Base-by-base conservation (phyloP, 2,888 invertebrate genomes). In the Lasioglossum pauxillum region DNA sequence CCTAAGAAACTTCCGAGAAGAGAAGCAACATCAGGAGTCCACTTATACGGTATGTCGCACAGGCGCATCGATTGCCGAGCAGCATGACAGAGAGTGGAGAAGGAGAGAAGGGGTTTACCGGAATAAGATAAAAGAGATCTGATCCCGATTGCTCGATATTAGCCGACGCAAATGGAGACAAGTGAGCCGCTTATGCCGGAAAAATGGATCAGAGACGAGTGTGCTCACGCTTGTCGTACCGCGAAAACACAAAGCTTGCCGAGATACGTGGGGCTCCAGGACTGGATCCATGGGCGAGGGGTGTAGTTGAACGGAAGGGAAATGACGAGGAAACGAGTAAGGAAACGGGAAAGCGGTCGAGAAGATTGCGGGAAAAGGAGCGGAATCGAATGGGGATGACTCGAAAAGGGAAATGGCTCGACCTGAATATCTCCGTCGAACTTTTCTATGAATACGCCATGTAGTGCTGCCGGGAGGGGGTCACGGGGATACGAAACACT, bases 401-500 rank as follows among this genome's bases (percentile, higher is more conserved):
- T 60, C 72, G 71, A 74, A 71, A 85, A 75, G 80, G 84, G 89
- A 91, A 91, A 86, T 85, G 82, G 87, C 88, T 87, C 89, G 89
- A 72, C 75, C 81, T 90, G 91, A 90, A 93, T 93, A 92, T 91
- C 90, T 88, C 74, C 83, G 82, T 74, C 81, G 76, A 93, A 93
- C 90, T 93, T 93, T 93, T 90, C 88, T 88, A 91, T 93, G 92
- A 93, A 93, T 93, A 92, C 91, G 81, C 87, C 91, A 90, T 90
- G 89, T 88, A 80, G 53, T 75, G 79, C 78, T 87, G 88, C 0
- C 0, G 49, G 35, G 49, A 23, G 12, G 16, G 41, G 23, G 23
- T 10, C 8, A 53, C 53, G 67, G 78, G 88, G 83, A 87, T 90
- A 88, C 89, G 85, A 91, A 92, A 90, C 85, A 89, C 80, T 74